Conservation (phyloP, 1,140 invertebrate genomes). For the Eriosoma lanigerum region DNA sequence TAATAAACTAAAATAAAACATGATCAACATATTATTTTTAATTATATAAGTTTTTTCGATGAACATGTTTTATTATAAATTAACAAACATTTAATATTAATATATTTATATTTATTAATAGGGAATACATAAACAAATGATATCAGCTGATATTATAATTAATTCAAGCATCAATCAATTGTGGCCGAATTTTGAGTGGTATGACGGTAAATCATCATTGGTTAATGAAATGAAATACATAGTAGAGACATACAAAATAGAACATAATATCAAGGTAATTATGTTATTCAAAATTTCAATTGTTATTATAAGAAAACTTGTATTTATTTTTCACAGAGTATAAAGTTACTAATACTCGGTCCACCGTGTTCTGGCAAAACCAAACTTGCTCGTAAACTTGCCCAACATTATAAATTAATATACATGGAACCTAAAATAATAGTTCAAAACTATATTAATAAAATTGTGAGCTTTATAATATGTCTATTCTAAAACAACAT, state of each 20-base stretch:
- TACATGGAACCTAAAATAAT: background rate
- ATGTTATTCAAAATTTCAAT: background rate
- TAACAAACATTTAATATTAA: too few relatives aligned
- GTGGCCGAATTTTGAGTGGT: conserved; percentile 19
- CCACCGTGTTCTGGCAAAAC: conserved; percentile 8
- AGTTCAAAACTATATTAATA: background rate
- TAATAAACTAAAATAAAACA: too few relatives aligned
- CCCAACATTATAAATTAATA: background rate
- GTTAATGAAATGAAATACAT: background rate
- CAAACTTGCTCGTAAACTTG: background rate
- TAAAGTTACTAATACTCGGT: background rate
- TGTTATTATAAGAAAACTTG: background rate
- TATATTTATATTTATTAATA: background rate
- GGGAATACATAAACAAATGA: conserved; percentile 1
- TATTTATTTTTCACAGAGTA: background rate
- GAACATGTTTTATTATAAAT: too few relatives aligned
- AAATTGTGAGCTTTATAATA: background rate
- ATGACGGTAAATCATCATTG: background rate
- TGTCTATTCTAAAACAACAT: background rate
- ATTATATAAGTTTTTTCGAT: too few relatives aligned
- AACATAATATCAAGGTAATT: background rate
- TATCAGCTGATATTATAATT: background rate
- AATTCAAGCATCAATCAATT: background rate
- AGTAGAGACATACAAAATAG: background rate
- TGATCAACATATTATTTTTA: too few relatives aligned